Conservation (phyloP, 2,797 vertebrate genomes). For the Gymnopithys bicolor region DNA sequence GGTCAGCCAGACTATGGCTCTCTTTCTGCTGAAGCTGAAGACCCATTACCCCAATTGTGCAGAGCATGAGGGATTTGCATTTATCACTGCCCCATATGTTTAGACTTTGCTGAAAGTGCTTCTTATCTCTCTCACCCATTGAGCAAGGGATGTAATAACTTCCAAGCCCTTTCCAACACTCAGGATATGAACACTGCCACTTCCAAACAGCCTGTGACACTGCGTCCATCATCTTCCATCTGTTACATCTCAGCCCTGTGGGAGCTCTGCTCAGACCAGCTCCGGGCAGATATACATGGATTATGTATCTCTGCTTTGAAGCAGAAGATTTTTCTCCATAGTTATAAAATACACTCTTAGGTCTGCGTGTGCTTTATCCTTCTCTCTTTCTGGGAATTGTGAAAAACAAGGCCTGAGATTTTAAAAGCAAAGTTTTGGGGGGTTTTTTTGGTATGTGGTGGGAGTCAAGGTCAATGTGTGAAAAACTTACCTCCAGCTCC, state of each 20-base stretch:
- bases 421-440: not conserved
- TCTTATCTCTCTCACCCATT: conserved; percentile 17
- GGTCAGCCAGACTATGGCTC: not conserved
- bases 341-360: not conserved
- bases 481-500: not conserved
- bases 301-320: not conserved
- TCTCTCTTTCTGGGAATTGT: not conserved
- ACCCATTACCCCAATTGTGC: not conserved
- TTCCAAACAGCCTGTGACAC: not conserved
- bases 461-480: not conserved
- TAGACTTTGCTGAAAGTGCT: not conserved
- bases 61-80: conserved; percentile 23
- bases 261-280: not conserved
- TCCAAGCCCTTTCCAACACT: not conserved
- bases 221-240: not conserved
- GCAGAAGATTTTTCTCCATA: not conserved
- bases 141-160: conserved; percentile 7
- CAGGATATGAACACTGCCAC: not conserved
- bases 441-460: not conserved
- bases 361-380: not conserved
- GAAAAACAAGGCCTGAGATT: not conserved
- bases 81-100: not conserved
- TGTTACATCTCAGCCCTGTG: not conserved
- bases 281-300: not conserved
- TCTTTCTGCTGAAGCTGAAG: not conserved